phyloP scores from a whole-genome alignment of 2,888 invertebrate species.

The Neria commutata region DNA sequence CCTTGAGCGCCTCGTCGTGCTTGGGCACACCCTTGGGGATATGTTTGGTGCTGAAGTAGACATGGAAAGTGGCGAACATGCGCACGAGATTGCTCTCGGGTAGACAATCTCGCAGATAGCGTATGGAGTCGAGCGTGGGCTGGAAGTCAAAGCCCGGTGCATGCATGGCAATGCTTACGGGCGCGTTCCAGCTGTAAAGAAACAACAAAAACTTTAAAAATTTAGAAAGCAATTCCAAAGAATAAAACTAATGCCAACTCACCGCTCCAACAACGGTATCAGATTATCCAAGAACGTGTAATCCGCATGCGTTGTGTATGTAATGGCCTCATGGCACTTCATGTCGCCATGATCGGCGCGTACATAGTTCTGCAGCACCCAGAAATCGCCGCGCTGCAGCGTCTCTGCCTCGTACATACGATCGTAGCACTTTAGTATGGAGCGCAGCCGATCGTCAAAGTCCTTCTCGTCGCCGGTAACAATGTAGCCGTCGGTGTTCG shows the following conservation, averaged over 20 bases:
- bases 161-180: conserved; percentile 85
- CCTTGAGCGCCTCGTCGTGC: conserved; percentile 67
- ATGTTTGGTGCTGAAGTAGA: conserved; percentile 87
- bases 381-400: conserved; percentile 79
- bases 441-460: conserved; percentile 58
- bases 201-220: neutral
- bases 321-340: conserved; percentile 82
- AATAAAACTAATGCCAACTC: conserved; percentile 29
- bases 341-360: conserved; percentile 72
- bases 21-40: conserved; percentile 78
- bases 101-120: conserved; percentile 79
- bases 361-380: conserved; percentile 88
- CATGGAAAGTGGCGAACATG: conserved; percentile 84
- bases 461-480: conserved; percentile 60
- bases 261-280: conserved; percentile 79
- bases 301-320: conserved; percentile 92
- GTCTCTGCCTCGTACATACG: conserved; percentile 68
- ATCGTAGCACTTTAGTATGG: conserved; percentile 69
- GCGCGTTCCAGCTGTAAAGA: conserved; percentile 77
- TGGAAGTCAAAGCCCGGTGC: conserved; percentile 84
- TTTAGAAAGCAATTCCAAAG: no score
- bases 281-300: conserved; percentile 91
- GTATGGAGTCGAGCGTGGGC: conserved; percentile 78
- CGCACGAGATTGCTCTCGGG: conserved; percentile 72
- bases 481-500: conserved; percentile 52